phyloP scores from a whole-genome alignment of 1,140 invertebrate genomes.

The Zaprionus lachaisei region DNA sequence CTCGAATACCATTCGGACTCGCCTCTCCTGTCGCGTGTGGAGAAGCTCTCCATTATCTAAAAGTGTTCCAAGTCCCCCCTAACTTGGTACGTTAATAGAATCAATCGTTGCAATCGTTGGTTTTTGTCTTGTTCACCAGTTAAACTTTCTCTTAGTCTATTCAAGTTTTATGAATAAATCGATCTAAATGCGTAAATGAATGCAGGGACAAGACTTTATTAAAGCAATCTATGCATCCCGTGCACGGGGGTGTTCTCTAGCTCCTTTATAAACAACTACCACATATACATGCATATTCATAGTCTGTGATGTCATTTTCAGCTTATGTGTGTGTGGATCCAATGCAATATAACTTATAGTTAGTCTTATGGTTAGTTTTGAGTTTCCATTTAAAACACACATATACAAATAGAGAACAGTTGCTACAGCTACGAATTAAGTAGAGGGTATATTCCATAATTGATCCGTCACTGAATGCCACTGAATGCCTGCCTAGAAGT shows the following conservation, averaged over 20 bases:
- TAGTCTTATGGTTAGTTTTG: conserved; percentile 71
- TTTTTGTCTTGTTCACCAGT: conserved; percentile 67
- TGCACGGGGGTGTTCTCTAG: conserved; percentile 8
- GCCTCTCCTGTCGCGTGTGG: conserved; percentile 72
- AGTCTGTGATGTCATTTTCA: conserved; percentile 16
- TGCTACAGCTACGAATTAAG: conserved; percentile 25
- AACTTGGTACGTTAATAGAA: conserved; percentile 6
- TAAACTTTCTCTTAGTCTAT: conserved; percentile 41
- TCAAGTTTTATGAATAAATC: conserved; percentile 52
- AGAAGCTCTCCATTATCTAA: conserved; percentile 78
- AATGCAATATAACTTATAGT: conserved; percentile 62
- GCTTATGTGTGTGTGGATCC: conserved; percentile 24
- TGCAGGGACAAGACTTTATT: conserved; percentile 55
- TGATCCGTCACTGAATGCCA: conserved; percentile 7
- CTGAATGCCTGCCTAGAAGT: conserved; percentile 88
- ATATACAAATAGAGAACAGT: conserved; percentile 40
- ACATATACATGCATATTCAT: conserved; percentile 18
- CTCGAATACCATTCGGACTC: conserved; percentile 81
- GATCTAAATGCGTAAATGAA: neutral
- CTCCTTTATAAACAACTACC: conserved; percentile 6
- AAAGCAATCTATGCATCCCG: conserved; percentile 54
- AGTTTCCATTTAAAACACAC: conserved; percentile 46
- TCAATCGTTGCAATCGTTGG: conserved; percentile 59
- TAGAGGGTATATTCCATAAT: conserved; percentile 35
- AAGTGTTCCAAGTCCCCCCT: neutral